phyloP scores from a whole-genome alignment of 2,888 invertebrate genomes.

The Entomobrya multifasciata region DNA sequence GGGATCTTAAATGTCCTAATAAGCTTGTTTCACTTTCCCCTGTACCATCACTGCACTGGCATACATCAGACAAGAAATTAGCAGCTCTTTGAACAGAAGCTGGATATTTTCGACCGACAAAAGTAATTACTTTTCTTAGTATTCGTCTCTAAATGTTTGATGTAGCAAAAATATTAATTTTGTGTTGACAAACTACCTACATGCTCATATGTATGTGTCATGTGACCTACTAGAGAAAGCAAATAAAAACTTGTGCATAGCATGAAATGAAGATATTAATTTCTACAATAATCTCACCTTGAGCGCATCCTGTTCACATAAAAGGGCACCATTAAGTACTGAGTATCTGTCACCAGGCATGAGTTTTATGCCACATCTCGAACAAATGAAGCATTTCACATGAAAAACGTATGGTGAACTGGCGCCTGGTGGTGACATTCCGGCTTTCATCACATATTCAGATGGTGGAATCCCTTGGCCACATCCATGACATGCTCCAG shows the following conservation, averaged over 20 bases:
- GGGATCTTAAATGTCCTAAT: too few species aligned
- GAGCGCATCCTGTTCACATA: slow-evolving; percentile 98
- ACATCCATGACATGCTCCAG: slow-evolving; percentile 94
- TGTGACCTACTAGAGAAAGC: neutral
- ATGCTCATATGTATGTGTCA: neutral
- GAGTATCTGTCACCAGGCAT: slow-evolving; percentile 96
- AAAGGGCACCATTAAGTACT: slow-evolving; percentile 93
- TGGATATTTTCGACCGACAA: too few species aligned
- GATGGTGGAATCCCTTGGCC: slow-evolving; percentile 95
- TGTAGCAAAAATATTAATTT: too few species aligned
- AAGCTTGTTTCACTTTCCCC: too few species aligned
- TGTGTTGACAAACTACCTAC: neutral
- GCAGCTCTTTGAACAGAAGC: too few species aligned
- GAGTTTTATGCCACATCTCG: slow-evolving; percentile 94
- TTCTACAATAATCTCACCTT: slow-evolving; percentile 84
- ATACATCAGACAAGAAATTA: too few species aligned
- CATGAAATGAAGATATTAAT: neutral
- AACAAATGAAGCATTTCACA: slow-evolving; percentile 97
- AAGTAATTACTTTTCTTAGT: too few species aligned
- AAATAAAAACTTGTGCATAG: too few species aligned
- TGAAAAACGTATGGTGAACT: slow-evolving; percentile 89
- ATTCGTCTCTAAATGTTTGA: too few species aligned
- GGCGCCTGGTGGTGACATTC: slow-evolving; percentile 82
- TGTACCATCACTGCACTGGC: too few species aligned
- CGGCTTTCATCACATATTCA: slow-evolving; percentile 95